Evolutionary conservation across 2,113 vertebrate species (phyloP).

Genomic region (Xiphophorus couchianus): DNA sequence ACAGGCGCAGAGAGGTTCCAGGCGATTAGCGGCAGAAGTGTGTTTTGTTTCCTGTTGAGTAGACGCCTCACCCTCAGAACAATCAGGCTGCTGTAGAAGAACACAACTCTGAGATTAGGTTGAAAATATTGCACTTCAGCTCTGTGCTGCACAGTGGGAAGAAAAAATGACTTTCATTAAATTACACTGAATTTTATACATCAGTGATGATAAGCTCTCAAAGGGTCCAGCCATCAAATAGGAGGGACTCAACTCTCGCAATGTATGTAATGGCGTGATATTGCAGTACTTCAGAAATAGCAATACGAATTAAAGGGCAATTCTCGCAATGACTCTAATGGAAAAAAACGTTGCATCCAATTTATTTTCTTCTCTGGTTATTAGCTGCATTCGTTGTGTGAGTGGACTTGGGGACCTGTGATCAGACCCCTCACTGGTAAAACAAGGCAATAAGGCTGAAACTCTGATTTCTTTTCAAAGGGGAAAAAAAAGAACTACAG

Average conservation of each 20-base stretch:
- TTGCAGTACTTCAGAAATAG: neutral
- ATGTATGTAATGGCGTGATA: neutral
- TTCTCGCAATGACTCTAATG: neutral
- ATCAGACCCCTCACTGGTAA: neutral
- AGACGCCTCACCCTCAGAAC: constrained; percentile 8
- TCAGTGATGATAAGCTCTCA: constrained; percentile 57
- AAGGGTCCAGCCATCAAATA: constrained; percentile 27
- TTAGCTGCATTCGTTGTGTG: neutral
- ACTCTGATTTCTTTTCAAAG: neutral
- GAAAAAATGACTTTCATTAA: constrained; percentile 68
- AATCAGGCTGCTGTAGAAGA: constrained; percentile 36
- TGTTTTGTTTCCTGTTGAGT: constrained; percentile 24
- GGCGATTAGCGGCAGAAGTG: constrained; percentile 5
- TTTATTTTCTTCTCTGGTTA: neutral
- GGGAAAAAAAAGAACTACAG: neutral
- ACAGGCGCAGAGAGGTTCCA: constrained; percentile 6
- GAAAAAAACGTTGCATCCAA: neutral
- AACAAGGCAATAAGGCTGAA: neutral
- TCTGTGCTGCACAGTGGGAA: constrained; percentile 26
- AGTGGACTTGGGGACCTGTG: neutral
- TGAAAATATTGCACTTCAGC: constrained; percentile 31
- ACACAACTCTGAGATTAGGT: constrained; percentile 34
- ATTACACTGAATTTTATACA: constrained; percentile 62
- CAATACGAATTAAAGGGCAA: neutral
- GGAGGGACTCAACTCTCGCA: constrained; percentile 29